phyloP scores from a whole-genome alignment of 2,113 vertebrate genomes.

The Plecturocebus donacophilus region DNA sequence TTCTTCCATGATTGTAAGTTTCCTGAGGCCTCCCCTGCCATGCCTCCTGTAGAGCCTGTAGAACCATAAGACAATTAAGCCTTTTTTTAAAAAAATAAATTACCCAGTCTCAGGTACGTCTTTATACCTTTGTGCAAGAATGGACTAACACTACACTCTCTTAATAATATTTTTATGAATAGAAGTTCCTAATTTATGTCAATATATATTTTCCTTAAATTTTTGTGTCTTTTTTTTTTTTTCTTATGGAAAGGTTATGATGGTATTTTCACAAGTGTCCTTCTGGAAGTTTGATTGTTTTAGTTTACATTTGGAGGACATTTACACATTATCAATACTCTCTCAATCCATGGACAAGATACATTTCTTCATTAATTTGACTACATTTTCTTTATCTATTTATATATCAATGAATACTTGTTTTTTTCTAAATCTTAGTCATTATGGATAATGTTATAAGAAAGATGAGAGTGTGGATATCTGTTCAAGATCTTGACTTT shows the following conservation, averaged over 20 bases:
- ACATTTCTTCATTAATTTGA: not conserved
- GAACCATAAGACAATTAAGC: too few species aligned
- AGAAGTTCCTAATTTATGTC: not conserved
- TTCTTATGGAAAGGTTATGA: not conserved
- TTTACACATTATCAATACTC: not conserved
- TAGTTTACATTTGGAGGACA: not conserved
- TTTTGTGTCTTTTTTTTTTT: not conserved
- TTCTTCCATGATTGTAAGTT: too few species aligned
- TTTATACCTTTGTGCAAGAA: too few species aligned
- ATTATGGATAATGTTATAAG: not conserved
- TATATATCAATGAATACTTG: not conserved
- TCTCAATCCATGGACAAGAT: not conserved
- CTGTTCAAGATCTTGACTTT: not conserved
- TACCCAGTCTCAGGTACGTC: too few species aligned
- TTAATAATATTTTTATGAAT: not conserved
- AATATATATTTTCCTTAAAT: not conserved
- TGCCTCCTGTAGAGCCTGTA: too few species aligned
- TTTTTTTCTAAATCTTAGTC: not conserved
- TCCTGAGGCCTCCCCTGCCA: too few species aligned
- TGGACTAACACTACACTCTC: not conserved
- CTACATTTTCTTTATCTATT: not conserved
- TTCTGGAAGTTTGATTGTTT: not conserved
- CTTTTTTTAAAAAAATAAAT: too few species aligned
- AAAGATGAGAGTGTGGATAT: not conserved
- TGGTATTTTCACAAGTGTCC: not conserved